Base-by-base conservation (phyloP, 2,797 vertebrate species). In the Alosa sapidissima region DNA sequence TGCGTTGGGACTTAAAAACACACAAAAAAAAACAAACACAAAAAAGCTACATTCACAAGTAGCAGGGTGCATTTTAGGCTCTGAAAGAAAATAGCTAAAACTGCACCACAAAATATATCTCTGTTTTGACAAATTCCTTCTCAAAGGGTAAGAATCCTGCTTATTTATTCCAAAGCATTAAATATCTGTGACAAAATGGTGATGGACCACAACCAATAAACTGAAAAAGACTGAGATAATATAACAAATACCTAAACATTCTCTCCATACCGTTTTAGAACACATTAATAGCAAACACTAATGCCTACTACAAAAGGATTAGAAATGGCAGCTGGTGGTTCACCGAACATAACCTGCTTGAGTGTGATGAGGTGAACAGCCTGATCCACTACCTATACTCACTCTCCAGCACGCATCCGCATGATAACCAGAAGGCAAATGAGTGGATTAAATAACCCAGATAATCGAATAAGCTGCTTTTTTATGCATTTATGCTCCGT, bases 391-490 rank as follows among this genome's bases (percentile, higher is more conserved):
- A 75, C 33, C 68, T 19, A 13, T 45, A 36, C 36, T 33, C 68
- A 75, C 45, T 75, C 36, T 36, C 68, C 33, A 36, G 14, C 33
- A 4, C 36, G 14, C 41, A 11, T 52, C 11, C 14, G 14, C 68
- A 3, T 41, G 33, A 75, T 41, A 75, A 75, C 68, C 68, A 19
- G 33, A 33, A 41, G 68, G 36, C 83, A 85, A 85, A 87, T 75
- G 72, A 83, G 85, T 49, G 82, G 65, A 83, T 85, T 82, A 86
- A 87, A 90, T 86, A 87, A 82, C 48, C 82, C 84, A 87, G 86
- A 89, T 83, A 47, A 82, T 83, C 68, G n/a, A 85, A 7, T 49
- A 41, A 33, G 10, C 83, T n/a, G 62, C 33, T 81, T 89, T 84
- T 85, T 86, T 86, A 84, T 87, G 83, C 81, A 83, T 85, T 83